Evolutionary conservation across 2,888 invertebrate species (phyloP), one percentile per base, ranked within the genome.

Genomic region (Amphiduros pacificus): DNA sequence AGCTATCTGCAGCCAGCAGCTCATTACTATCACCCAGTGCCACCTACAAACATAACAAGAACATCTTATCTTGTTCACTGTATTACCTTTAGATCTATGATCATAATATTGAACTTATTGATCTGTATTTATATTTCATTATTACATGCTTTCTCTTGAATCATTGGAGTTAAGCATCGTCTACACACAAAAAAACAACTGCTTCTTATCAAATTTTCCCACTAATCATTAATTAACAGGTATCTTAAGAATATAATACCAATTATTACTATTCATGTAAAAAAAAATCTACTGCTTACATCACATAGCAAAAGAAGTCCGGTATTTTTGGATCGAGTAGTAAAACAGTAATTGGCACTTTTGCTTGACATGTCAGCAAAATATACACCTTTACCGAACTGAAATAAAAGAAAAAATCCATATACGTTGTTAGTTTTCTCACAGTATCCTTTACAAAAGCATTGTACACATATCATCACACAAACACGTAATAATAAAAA

Each of bases 351-450:
- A 67, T 85, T 85, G 55, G 84, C 84, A 72, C 84, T 84, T 68
- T 85, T 85, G 69, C 83, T 83, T 24, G 84, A 83, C 79, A 84
- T 83, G 70, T 85, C 85, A 29, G 85, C 85, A 74, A 85, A 85
- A 68, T 85, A 85, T 4, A 85, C 78, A n/a, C 85, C 85, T 72
- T 85, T 85, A 9, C 85, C 85, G 77, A 82, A 82, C 82, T 82
- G 73, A 48, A 71, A 69, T 9, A 62, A 9, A 66, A 53, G 6
- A 31, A 55, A n/a, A n/a, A n/a, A n/a, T n/a, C n/a, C 40, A 62
- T n/a, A 48, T n/a, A n/a, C n/a, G n/a, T n/a, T n/a, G n/a, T n/a
- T 36, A 36, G 36, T 36, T 9, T 36, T 11, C 11, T 36, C 36
- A 11, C 9, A 36, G 11, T 11, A 36, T 36, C 36, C 36, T 36